Evolutionary conservation across 2,888 invertebrate genomes (phyloP).

Genomic region (Yponomeuta cagnagella): DNA sequence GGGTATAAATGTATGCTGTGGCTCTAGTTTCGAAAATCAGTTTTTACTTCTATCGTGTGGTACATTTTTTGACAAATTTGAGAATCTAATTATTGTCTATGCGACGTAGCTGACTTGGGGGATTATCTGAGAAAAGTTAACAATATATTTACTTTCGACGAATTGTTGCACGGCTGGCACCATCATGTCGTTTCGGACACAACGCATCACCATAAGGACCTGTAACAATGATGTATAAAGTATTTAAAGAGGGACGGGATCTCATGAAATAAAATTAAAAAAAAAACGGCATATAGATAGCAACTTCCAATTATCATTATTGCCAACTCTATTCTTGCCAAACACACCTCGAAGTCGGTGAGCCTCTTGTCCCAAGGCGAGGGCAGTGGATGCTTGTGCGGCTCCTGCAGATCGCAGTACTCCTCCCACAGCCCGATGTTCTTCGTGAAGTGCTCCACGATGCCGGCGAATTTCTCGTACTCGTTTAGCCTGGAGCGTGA

Average conservation of each 20-base stretch:
- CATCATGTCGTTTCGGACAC: constrained; percentile 92
- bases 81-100: too few species aligned
- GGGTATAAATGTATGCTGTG: too few species aligned
- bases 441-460: constrained; percentile 78
- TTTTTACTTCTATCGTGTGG: too few species aligned
- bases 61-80: too few species aligned
- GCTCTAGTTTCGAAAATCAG: too few species aligned
- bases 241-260: too few species aligned
- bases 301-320: too few species aligned
- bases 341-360: constrained; percentile 70
- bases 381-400: constrained; percentile 82
- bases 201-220: constrained; percentile 85
- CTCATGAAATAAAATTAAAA: too few species aligned
- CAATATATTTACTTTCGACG: constrained; percentile 70
- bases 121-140: neutral
- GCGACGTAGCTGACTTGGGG: too few species aligned
- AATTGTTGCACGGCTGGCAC: constrained; percentile 84
- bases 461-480: constrained; percentile 69
- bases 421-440: constrained; percentile 80
- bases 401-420: constrained; percentile 84
- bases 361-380: constrained; percentile 80
- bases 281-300: too few species aligned
- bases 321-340: neutral
- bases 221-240: constrained; percentile 47
- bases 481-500: constrained; percentile 56